Conservation (phyloP, 2,797 vertebrate species). For the Sebastes steindachneri region DNA sequence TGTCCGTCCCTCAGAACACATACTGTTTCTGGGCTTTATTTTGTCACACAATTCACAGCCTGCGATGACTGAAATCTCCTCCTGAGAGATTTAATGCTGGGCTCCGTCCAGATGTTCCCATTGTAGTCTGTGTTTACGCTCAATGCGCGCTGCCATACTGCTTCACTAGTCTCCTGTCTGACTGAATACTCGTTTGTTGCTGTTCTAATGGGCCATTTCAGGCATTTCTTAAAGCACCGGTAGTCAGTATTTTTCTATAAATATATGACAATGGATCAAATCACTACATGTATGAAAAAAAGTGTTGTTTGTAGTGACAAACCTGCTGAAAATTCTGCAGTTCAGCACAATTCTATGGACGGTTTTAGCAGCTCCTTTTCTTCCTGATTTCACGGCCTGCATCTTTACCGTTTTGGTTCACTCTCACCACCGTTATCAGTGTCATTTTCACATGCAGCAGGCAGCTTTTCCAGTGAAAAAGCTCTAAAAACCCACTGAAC, state of each 20-base stretch:
- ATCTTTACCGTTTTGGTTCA: too few relatives aligned
- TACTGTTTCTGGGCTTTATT: neutral
- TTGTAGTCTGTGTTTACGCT: neutral
- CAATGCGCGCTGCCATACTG: neutral
- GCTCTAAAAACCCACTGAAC: neutral
- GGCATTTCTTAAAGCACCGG: neutral
- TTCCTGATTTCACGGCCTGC: too few relatives aligned
- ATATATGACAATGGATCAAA: neutral
- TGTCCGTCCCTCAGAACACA: conserved; percentile 9
- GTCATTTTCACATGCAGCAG: neutral
- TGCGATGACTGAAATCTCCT: neutral
- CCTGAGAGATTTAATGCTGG: neutral
- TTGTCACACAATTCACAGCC: neutral
- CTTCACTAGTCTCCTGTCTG: neutral
- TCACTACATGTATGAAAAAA: neutral
- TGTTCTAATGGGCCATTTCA: neutral
- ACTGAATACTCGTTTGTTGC: neutral
- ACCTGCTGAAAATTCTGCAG: neutral
- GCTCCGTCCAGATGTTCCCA: conserved; percentile 17
- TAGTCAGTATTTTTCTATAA: neutral
- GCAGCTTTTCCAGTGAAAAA: neutral
- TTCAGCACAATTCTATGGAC: neutral
- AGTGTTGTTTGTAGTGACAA: neutral
- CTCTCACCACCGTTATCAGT: neutral
- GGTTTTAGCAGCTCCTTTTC: too few relatives aligned